Conservation (phyloP, 2,888 invertebrate species). For the Melieria omissa region DNA sequence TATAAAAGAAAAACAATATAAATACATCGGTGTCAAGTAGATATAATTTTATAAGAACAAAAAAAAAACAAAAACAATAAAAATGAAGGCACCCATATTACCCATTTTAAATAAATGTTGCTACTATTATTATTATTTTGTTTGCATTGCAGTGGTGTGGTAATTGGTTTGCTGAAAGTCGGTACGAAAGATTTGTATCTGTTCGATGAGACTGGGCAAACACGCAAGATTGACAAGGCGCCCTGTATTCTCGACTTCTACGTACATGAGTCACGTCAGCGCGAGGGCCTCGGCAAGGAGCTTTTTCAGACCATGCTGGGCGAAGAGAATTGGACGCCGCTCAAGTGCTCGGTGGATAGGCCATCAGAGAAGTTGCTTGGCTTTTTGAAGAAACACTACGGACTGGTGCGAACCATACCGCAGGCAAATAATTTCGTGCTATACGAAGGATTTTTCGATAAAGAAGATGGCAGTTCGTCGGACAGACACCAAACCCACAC, state of each 20-base stretch:
- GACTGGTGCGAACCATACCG: constrained; percentile 72
- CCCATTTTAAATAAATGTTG: too few species aligned
- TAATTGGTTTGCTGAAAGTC: constrained; percentile 90
- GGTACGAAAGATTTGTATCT: constrained; percentile 91
- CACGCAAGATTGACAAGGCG: constrained; percentile 83
- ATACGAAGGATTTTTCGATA: constrained; percentile 81
- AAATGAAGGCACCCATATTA: too few species aligned
- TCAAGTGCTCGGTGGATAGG: constrained; percentile 89
- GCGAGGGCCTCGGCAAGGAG: constrained; percentile 84
- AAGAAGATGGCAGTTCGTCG: constrained; percentile 10
- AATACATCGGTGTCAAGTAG: too few species aligned
- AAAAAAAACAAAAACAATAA: too few species aligned
- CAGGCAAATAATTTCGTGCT: constrained; percentile 91
- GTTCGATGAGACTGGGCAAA: constrained; percentile 76
- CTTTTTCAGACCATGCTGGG: constrained; percentile 88
- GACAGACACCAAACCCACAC: too few species aligned
- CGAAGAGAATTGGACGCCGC: constrained; percentile 76
- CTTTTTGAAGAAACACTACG: constrained; percentile 88
- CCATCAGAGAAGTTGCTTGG: constrained; percentile 90
- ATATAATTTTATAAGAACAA: too few species aligned
- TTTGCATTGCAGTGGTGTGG: constrained; percentile 71
- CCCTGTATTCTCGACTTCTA: constrained; percentile 95
- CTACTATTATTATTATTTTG: not conserved
- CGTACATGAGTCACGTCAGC: constrained; percentile 84
- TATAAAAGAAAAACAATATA: too few species aligned